Evolutionary conservation across 2,113 vertebrate species (phyloP).

Genomic region (Percina caprodes): DNA sequence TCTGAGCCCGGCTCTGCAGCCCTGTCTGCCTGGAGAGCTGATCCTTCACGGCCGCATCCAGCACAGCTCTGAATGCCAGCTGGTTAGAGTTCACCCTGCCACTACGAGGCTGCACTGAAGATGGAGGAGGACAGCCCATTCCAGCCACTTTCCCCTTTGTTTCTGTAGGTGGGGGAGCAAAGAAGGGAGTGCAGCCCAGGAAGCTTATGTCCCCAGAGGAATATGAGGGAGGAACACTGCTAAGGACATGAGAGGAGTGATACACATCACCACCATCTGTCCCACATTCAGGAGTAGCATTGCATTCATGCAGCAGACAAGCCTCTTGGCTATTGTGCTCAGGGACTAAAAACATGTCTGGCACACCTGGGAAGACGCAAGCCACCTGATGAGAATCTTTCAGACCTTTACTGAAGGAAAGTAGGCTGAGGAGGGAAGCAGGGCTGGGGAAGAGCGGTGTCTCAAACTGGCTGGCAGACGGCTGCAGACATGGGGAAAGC

Average conservation of each 20-base stretch:
- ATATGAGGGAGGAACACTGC: conserved; percentile 39
- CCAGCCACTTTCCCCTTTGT: conserved; percentile 75
- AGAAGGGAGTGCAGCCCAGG: conserved; percentile 55
- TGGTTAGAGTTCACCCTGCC: conserved; percentile 60
- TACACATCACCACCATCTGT: conserved; percentile 67
- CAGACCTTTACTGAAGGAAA: conserved; percentile 73
- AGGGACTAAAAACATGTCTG: conserved; percentile 75
- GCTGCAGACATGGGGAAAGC: conserved; percentile 76
- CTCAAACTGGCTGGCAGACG: conserved; percentile 82
- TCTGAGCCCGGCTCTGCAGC: conserved; percentile 83
- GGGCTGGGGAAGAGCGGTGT: conserved; percentile 82
- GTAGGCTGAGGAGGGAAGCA: conserved; percentile 79
- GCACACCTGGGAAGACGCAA: conserved; percentile 74
- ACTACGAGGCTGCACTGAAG: conserved; percentile 63
- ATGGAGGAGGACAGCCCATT: conserved; percentile 42
- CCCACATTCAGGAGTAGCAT: conserved; percentile 38
- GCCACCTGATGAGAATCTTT: conserved; percentile 73
- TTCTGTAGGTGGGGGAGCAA: conserved; percentile 73
- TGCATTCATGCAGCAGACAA: conserved; percentile 54
- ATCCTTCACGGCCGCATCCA: conserved; percentile 78
- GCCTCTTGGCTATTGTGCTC: conserved; percentile 81
- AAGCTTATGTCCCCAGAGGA: conserved; percentile 59
- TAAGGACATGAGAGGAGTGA: conserved; percentile 10
- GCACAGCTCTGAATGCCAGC: conserved; percentile 51
- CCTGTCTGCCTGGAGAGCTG: conserved; percentile 84